Evolutionary conservation across 2,113 vertebrate species (phyloP).

Genomic region (Perca fluviatilis): DNA sequence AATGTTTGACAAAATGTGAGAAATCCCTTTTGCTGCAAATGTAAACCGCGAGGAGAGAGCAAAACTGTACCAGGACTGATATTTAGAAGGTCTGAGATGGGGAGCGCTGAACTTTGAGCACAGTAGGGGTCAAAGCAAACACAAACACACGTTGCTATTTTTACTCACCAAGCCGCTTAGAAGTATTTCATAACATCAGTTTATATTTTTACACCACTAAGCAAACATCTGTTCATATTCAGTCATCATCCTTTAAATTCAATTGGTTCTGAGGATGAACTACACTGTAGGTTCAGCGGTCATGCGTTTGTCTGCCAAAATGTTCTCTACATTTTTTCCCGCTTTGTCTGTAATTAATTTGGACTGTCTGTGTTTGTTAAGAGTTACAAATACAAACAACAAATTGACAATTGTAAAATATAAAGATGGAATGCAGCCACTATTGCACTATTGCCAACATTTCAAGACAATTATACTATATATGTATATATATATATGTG

Average conservation of each 20-base stretch:
- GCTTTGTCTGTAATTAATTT: not conserved
- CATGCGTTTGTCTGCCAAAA: not conserved
- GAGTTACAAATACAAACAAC: not conserved
- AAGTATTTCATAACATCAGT: slow-evolving; percentile 45
- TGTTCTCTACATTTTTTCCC: not conserved
- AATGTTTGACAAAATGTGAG: not conserved
- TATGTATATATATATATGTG: too few relatives aligned
- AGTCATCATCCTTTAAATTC: slow-evolving; percentile 7
- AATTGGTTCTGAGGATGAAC: slow-evolving; percentile 6
- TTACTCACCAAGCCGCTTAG: slow-evolving; percentile 39
- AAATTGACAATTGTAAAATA: not conserved
- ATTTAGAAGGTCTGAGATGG: slow-evolving; percentile 28
- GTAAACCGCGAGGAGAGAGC: not conserved
- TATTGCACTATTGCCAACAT: too few relatives aligned
- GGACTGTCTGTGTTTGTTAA: not conserved
- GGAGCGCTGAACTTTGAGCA: slow-evolving; percentile 29
- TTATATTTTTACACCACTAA: slow-evolving; percentile 27
- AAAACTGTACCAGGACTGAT: slow-evolving; percentile 5
- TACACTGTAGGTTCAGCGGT: not conserved
- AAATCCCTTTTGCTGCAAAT: not conserved
- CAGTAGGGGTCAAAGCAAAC: slow-evolving; percentile 43
- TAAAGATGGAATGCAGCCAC: not conserved
- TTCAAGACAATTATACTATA: too few relatives aligned
- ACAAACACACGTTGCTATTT: slow-evolving; percentile 34
- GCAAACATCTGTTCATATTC: slow-evolving; percentile 41